Conservation (phyloP, 30 jellyfish, hydroid and myxozoan species). For the Nemopilema nomurai region DNA sequence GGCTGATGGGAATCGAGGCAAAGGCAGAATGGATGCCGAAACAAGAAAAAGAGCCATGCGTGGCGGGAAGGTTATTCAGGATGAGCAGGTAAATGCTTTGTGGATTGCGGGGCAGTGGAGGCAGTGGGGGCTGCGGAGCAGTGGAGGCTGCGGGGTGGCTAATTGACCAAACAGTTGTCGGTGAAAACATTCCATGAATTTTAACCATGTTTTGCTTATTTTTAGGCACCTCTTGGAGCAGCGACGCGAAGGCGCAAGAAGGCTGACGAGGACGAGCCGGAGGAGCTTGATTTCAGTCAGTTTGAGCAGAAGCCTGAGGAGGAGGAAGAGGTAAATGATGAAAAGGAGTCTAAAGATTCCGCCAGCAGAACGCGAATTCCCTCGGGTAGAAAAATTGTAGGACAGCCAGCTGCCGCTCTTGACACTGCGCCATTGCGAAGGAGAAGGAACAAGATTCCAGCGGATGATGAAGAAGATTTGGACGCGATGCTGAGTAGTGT, state of each 20-base stretch:
- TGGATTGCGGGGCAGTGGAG: background rate
- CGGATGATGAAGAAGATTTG: conserved; percentile 52
- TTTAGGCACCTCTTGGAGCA: conserved; percentile 38
- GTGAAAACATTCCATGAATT: no score
- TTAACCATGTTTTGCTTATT: no score
- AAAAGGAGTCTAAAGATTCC: conserved; percentile 14
- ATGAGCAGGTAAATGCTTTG: conserved; percentile 5
- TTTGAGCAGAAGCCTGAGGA: background rate
- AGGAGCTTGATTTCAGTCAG: conserved; percentile 35
- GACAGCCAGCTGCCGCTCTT: conserved; percentile 10
- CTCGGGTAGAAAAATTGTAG: conserved; percentile 10
- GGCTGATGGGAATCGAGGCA: conserved; percentile 42
- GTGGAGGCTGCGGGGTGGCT: no score
- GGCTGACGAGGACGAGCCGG: conserved; percentile 22
- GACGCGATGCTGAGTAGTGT: conserved; percentile 56
- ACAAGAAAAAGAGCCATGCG: conserved; percentile 52
- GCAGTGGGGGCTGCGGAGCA: background rate
- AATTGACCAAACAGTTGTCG: no score
- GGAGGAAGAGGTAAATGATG: conserved; percentile 13
- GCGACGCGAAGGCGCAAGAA: conserved; percentile 40
- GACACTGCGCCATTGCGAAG: conserved; percentile 40
- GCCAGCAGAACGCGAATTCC: conserved; percentile 22
- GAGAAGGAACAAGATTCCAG: conserved; percentile 23
- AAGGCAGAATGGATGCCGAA: conserved; percentile 44
- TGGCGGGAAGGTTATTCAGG: conserved; percentile 52